phyloP scores from a whole-genome alignment of 2,888 invertebrate genomes.

The Pachliopta kotzebuea region DNA sequence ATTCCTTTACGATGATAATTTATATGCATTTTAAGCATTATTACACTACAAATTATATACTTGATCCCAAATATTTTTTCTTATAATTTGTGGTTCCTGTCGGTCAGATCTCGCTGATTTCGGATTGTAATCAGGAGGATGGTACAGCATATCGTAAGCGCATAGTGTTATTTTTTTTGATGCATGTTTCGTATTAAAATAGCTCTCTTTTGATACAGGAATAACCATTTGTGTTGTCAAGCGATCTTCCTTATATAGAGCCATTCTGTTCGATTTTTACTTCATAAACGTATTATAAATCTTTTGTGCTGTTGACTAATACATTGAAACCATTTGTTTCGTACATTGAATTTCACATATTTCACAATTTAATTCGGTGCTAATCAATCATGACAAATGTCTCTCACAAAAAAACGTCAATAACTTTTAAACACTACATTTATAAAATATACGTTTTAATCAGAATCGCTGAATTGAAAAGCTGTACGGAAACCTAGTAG shows the following conservation, averaged over 20 bases:
- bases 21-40: not conserved
- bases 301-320: not conserved
- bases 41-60: constrained; percentile 37
- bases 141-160: constrained; percentile 71
- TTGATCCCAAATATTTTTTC: constrained; percentile 68
- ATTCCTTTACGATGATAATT: too few relatives aligned
- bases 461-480: not conserved
- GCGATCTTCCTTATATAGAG: constrained; percentile 41
- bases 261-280: constrained; percentile 26
- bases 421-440: not conserved
- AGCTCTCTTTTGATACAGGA: constrained; percentile 60
- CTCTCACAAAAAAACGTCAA: not conserved
- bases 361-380: not conserved
- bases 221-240: constrained; percentile 61
- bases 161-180: constrained; percentile 49
- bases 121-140: constrained; percentile 71
- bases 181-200: constrained; percentile 63
- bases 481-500: too few relatives aligned
- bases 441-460: not conserved
- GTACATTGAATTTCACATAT: not conserved
- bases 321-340: not conserved
- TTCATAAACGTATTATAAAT: not conserved
- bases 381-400: not conserved
- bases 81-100: constrained; percentile 63
- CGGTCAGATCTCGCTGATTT: constrained; percentile 67